A percentile compares a stretch with the other conserved stretches of the same genome.
Conservation (phyloP, 2,888 invertebrate genomes). For the Spilarctia lutea region DNA sequence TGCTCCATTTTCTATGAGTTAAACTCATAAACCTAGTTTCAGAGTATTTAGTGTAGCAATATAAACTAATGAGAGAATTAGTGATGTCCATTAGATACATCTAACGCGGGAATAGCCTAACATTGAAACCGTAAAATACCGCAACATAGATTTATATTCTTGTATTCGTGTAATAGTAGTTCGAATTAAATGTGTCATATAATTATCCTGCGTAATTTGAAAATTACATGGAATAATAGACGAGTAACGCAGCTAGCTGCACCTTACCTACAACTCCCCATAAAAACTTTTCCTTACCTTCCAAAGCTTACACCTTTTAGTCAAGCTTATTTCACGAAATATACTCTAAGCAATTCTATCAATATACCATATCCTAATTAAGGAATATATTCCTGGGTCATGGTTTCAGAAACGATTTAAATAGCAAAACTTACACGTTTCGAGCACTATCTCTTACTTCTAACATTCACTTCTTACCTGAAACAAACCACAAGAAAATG, state of each 20-base stretch:
- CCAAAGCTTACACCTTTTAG: no score
- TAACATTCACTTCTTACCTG: not conserved
- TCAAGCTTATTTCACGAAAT: no score
- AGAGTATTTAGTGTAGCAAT: conserved; percentile 8
- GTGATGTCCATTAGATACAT: not conserved
- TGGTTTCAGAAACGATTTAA: not conserved
- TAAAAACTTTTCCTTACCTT: no score
- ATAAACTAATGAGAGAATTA: conserved; percentile 10
- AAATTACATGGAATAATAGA: not conserved
- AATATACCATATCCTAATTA: no score
- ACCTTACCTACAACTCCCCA: no score
- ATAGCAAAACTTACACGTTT: not conserved
- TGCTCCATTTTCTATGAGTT: conserved; percentile 27
- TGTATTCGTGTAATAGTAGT: not conserved
- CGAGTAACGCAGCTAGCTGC: no score
- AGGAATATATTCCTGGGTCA: not conserved
- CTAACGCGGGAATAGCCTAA: not conserved
- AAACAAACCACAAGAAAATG: conserved; percentile 1
- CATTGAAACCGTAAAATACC: not conserved
- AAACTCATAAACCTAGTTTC: conserved; percentile 27
- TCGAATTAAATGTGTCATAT: not conserved
- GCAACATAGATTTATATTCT: not conserved
- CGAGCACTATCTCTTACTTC: not conserved
- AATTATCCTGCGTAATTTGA: not conserved
- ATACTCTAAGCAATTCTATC: no score